Percentiles rank a stretch among this genome's conserved stretches.
These are phyloP conservation scores for Gavia stellata DNA, from an alignment of 2,113 vertebrate genomes.

Conservation along the genomic window DNA sequence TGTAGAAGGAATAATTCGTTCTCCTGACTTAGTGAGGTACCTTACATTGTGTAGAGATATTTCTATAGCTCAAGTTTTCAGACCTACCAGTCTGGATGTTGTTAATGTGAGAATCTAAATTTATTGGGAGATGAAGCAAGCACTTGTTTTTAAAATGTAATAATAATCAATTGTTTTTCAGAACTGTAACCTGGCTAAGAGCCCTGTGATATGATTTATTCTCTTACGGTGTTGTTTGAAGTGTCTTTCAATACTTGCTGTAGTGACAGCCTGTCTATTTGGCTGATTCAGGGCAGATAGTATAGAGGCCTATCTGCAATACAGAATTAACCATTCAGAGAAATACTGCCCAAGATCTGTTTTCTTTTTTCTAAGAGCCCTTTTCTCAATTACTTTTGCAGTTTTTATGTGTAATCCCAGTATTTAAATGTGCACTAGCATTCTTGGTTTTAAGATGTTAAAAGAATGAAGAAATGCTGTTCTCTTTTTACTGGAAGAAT, in stretches of 20 bases:
- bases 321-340: not conserved
- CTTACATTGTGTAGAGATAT: not conserved
- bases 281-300: not conserved
- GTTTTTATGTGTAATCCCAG: not conserved
- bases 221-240: not conserved
- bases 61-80: not conserved
- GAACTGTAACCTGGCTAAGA: not conserved
- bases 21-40: slow-evolving; percentile 93
- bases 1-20: slow-evolving; percentile 93
- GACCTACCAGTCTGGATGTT: not conserved
- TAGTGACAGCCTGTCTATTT: not conserved
- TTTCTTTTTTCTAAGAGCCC: not conserved
- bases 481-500: not conserved
- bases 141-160: not conserved
- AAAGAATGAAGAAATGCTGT: not conserved
- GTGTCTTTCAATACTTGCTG: not conserved
- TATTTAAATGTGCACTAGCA: not conserved
- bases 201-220: not conserved
- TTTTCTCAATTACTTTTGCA: not conserved
- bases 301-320: not conserved
- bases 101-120: rapidly evolving
- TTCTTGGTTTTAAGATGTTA: not conserved
- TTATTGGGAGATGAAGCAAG: not conserved
- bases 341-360: not conserved
- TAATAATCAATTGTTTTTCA: not conserved